Evolutionary conservation across 2,888 invertebrate species (phyloP), one percentile per base, ranked within the genome.

Genomic region (Lasioglossum figueresi): DNA sequence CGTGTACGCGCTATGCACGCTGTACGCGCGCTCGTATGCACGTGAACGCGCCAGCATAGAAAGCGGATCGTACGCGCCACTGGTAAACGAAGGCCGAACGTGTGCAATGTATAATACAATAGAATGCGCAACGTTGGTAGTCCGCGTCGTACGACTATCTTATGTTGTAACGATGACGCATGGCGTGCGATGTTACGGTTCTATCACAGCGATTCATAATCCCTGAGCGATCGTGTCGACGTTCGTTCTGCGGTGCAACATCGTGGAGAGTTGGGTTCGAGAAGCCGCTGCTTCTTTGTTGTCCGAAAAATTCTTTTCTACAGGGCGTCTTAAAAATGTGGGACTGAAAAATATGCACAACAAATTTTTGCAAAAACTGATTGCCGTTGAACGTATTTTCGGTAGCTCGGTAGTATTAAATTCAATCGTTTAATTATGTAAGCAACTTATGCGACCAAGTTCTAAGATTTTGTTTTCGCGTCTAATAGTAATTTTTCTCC

Each of bases 31-130:
- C 16, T 72, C 63, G 43, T 72, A 27, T 37, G 59, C 78, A 71
- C 74, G 31, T 34, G 52, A 66, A 52, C 27, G 52, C 70, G 6
- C 43, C 23, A 19, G 19, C 48, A 76, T 34, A 34, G 56, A 40
- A 68, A 34, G 68, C 34, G 68, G 68, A 31, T 16, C 23, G 40
- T 68, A 78, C 43, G 31, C 37, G 59, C 27, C n/a, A 66, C 27
- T 40, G 19, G 43, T 73, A 73, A 79, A 80, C 48, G 77, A 82
- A 85, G 77, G 66, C 68, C 73, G 73, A 73, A 70, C 73, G 66
- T 76, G 79, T 74, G 71, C 79, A 48, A 70, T 23, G 31, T 63
- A 4, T 23, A 8, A 27, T 76, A 10, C 37, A 71, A 59, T 76
- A 10, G 31, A 71, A 59, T n/a, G 31, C 19, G 31, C 63, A 63